Base-by-base conservation (phyloP, 2,113 vertebrate species). In the Mystacornis crossleyi region DNA sequence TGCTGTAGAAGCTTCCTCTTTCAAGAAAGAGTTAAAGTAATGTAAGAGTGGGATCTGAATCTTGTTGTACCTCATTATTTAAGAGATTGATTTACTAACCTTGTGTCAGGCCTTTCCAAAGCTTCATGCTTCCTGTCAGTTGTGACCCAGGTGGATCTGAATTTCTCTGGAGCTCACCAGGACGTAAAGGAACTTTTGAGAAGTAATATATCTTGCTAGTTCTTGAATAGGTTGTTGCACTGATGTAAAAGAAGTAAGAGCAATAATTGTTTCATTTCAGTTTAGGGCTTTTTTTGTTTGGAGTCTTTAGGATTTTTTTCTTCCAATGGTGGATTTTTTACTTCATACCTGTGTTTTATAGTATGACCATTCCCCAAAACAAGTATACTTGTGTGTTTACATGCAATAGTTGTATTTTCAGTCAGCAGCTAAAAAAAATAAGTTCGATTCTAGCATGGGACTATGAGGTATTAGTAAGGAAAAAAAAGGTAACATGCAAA, bases 261-360 rank as follows among this genome's bases (percentile, higher is more conserved):
- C 8, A 64, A 16, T 2, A 5, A 2, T n/a, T 47, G 1, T 48
- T 51, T 42, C 1, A 10, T 72, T 91, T 38, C 9, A 4, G 8
- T 7, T n/a, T 29, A 3, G 2, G 13, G 16, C 1, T 16, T 26
- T 29, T 31, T 25, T 31, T 42, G 29, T 57, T 48, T 12, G 8
- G 23, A 33, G 8, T 25, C 6, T 42, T 50, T 14, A 6, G 4
- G 1, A 2, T n/a, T 23, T 21, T 20, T 28, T 80, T 53, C 4
- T 45, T 18, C 6, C 45, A 13, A 0, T 31, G 20, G 2, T 8
- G 3, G 0, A 20, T 23, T 36, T 40, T 51, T 80, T 3, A 9
- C 10, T 58, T 6, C 7, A 13, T 43, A 38, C 2, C 1, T 86
- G 3, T 1, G 1, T 80, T 80, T 89, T 38, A 4, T 14, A 28